Evolutionary conservation across 1,140 invertebrate genomes (phyloP).

Genomic region (Drosophila sechellia): DNA sequence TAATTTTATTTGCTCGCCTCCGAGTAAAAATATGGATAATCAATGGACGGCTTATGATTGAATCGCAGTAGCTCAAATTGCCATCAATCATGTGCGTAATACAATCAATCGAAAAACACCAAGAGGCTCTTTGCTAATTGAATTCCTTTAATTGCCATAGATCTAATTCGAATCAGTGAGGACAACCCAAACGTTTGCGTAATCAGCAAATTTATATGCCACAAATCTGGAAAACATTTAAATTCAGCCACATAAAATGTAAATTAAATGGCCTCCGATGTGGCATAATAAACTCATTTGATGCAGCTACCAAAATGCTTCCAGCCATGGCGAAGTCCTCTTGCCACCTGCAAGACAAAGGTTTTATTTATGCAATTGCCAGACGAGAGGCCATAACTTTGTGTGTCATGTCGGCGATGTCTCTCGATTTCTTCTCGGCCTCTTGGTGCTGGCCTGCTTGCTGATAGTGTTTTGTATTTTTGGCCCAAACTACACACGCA

Average conservation of each 20-base stretch:
- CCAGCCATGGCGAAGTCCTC: slow-evolving; percentile 6
- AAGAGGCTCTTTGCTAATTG: slow-evolving; percentile 5
- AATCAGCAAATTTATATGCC: slow-evolving; percentile 14
- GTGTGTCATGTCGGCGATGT: slow-evolving; percentile 48
- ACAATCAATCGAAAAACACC: slow-evolving; percentile 12
- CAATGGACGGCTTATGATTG: slow-evolving; percentile 11
- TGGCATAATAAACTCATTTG: slow-evolving; percentile 53
- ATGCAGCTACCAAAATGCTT: slow-evolving; percentile 23
- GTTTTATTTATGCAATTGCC: slow-evolving; percentile 55
- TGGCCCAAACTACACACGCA: slow-evolving; percentile 49
- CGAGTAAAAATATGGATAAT: background rate
- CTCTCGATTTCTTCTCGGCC: slow-evolving; percentile 21
- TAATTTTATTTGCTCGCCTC: slow-evolving; percentile 32
- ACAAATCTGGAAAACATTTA: slow-evolving; percentile 19
- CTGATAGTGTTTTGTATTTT: slow-evolving; percentile 37
- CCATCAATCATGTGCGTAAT: slow-evolving; percentile 19
- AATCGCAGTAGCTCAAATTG: background rate
- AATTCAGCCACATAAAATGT: slow-evolving; percentile 11
- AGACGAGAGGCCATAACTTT: slow-evolving; percentile 51
- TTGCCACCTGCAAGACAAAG: slow-evolving; percentile 48
- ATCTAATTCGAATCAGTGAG: background rate
- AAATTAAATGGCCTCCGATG: slow-evolving; percentile 29
- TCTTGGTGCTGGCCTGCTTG: slow-evolving; percentile 13
- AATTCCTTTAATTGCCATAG: slow-evolving; percentile 10
- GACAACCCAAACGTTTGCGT: background rate